Evolutionary conservation across 2,113 vertebrate genomes (phyloP).

Genomic region (Macrotus californicus): DNA sequence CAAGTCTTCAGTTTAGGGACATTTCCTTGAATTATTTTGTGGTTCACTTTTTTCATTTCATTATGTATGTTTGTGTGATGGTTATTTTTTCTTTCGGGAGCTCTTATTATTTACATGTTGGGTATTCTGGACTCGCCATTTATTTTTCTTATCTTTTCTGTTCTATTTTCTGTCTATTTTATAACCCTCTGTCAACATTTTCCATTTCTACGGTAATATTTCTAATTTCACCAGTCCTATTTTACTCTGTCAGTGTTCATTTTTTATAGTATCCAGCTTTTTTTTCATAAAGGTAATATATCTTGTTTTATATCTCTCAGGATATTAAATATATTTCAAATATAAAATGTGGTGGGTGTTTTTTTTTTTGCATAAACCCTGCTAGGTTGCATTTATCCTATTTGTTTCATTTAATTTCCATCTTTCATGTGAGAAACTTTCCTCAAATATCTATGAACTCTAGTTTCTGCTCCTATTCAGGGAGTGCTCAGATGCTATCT

Average conservation of each 20-base stretch:
- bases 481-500: neutral
- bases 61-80: neutral
- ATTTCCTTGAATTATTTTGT: constrained; percentile 14
- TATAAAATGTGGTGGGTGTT: constrained; percentile 45
- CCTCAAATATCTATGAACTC: neutral
- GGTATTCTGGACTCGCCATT: neutral
- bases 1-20: neutral
- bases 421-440: constrained; percentile 23
- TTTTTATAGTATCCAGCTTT: constrained; percentile 23
- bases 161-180: neutral
- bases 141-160: constrained; percentile 22
- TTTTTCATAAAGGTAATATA: constrained; percentile 31
- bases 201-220: constrained; percentile 15
- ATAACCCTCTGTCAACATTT: constrained; percentile 27
- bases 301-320: constrained; percentile 56
- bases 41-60: neutral
- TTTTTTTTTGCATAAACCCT: constrained; percentile 34
- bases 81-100: neutral
- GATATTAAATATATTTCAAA: constrained; percentile 63
- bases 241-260: constrained; percentile 22
- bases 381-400: neutral
- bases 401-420: constrained; percentile 37
- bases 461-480: neutral
- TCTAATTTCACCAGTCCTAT: constrained; percentile 19
- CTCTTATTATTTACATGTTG: neutral